A percentile compares a stretch with the other conserved stretches of the same genome.
Conservation (phyloP, 2,113 vertebrate genomes). For the Jaculus jaculus region DNA sequence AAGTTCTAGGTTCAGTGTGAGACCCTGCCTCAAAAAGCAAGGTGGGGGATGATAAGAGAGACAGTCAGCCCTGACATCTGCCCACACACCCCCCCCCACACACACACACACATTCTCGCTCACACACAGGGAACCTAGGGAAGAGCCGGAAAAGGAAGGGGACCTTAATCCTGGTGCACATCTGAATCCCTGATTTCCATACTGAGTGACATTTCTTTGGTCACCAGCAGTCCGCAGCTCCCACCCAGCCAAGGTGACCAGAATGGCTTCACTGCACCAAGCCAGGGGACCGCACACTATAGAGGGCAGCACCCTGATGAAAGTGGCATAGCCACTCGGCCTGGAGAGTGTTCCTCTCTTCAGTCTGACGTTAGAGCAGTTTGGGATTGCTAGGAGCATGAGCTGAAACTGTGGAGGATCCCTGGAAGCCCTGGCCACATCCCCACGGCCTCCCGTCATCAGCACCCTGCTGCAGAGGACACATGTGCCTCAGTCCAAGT, state of each 20-base stretch:
- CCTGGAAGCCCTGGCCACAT: accelerated
- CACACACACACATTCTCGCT: too few species aligned
- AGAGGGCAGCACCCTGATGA: neutral
- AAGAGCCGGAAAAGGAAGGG: neutral
- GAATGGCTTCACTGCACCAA: neutral
- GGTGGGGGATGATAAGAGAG: too few species aligned
- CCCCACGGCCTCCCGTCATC: too few species aligned
- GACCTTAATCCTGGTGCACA: neutral
- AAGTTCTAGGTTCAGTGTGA: too few species aligned
- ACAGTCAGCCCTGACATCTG: too few species aligned
- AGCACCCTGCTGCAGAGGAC: too few species aligned
- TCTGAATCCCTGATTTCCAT: neutral
- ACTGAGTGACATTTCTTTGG: neutral
- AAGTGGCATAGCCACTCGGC: accelerated
- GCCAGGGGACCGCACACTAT: accelerated
- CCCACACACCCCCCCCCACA: too few species aligned
- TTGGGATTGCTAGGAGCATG: neutral
- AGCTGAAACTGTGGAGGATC: neutral
- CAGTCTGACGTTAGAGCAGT: neutral
- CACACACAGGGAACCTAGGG: too few species aligned
- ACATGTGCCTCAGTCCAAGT: neutral
- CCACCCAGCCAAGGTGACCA: accelerated
- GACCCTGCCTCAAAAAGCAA: too few species aligned
- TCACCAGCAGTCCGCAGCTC: accelerated
- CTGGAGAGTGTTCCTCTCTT: accelerated